These are phyloP conservation scores for Xenopus tropicalis DNA, from an alignment of 2,113 vertebrate genomes.

Conservation along the genomic window UCB_Xtro_10.0 CM004443.2:122851001-122851500, in stretches of 20 bases:
- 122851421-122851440: too few relatives aligned
- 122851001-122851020: too few relatives aligned
- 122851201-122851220: background rate
- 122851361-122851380: background rate
- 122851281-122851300: background rate
- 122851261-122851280: constrained; percentile 7
- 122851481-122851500: too few relatives aligned
- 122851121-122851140: background rate
- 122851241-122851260: constrained; percentile 1
- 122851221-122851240: background rate
- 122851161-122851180: background rate
- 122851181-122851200: background rate
- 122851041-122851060: too few relatives aligned
- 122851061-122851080: too few relatives aligned
- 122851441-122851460: too few relatives aligned
- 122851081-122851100: too few relatives aligned
- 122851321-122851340: constrained; percentile 2
- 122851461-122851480: too few relatives aligned
- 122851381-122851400: too few relatives aligned
- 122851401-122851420: too few relatives aligned
- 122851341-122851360: background rate
- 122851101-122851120: background rate
- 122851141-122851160: background rate
- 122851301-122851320: constrained; percentile 6
- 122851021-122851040: too few relatives aligned